A percentile compares a stretch with the other conserved stretches of the same genome.
phyloP scores from a whole-genome alignment of 1,140 invertebrate species.

The Apis dorsata region DNA sequence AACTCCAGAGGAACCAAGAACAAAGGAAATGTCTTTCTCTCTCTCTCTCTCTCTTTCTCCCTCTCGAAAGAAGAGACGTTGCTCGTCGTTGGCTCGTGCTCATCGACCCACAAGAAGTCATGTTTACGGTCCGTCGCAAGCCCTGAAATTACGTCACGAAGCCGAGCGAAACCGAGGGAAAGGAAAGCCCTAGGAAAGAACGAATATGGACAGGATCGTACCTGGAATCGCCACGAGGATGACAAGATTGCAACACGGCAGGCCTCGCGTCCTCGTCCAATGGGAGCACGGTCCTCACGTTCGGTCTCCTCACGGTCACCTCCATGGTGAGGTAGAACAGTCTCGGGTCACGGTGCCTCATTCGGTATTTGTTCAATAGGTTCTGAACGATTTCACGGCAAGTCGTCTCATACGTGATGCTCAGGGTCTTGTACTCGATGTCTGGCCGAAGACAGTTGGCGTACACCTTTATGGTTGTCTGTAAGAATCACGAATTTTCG shows the following conservation, averaged over 20 bases:
- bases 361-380: slow-evolving; percentile 93
- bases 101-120: slow-evolving; percentile 45
- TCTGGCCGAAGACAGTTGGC: slow-evolving; percentile 92
- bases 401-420: slow-evolving; percentile 91
- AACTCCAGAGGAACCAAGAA: slow-evolving; percentile 22
- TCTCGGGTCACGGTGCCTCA: slow-evolving; percentile 94
- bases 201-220: slow-evolving; percentile 76
- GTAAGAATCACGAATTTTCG: slow-evolving; percentile 72
- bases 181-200: not conserved
- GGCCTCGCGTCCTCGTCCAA: slow-evolving; percentile 93
- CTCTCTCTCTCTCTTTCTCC: too few species aligned
- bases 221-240: slow-evolving; percentile 94
- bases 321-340: slow-evolving; percentile 97
- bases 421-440: slow-evolving; percentile 95
- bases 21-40: slow-evolving; percentile 31
- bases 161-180: slow-evolving; percentile 64
- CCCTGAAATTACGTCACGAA: slow-evolving; percentile 66
- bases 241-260: slow-evolving; percentile 93
- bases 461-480: slow-evolving; percentile 95
- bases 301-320: slow-evolving; percentile 90
- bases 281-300: slow-evolving; percentile 89
- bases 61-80: slow-evolving; percentile 37
- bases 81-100: slow-evolving; percentile 59
- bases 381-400: slow-evolving; percentile 91
- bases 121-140: slow-evolving; percentile 52